These are phyloP conservation scores for Microdon myrmicae DNA, from an alignment of 2,888 invertebrate species.

Conservation along the genomic window DNA sequence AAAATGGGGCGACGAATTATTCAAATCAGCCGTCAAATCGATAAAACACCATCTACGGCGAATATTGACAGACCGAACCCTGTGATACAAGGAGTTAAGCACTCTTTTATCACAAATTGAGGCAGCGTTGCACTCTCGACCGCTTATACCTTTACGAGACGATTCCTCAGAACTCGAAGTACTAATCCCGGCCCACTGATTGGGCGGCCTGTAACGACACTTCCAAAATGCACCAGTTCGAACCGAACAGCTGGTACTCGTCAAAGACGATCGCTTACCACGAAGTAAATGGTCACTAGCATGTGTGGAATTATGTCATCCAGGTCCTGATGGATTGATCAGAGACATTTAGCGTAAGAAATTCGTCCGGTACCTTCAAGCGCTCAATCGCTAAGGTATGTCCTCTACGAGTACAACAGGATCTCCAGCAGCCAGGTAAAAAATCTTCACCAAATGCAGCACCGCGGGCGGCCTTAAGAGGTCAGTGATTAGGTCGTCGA, in stretches of 20 bases:
- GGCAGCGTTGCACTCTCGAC: conserved; percentile 46
- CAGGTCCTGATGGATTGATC: conserved; percentile 3
- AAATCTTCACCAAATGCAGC: not conserved
- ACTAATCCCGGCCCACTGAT: too few relatives aligned
- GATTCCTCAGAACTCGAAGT: too few relatives aligned
- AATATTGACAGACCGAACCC: not conserved
- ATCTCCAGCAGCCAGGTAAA: not conserved
- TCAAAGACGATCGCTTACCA: conserved; percentile 2
- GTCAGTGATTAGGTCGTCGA: not conserved
- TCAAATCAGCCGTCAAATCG: conserved; percentile 10
- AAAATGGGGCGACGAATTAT: not conserved
- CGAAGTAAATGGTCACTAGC: conserved; percentile 3
- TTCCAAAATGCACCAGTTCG: too few relatives aligned
- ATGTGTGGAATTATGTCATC: not conserved
- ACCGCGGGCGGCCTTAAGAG: too few relatives aligned
- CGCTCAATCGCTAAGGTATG: conserved; percentile 1
- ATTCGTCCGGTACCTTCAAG: not conserved
- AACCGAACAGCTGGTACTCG: not conserved
- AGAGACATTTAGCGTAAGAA: not conserved
- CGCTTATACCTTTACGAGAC: conserved; percentile 20
- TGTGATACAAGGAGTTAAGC: conserved; percentile 6
- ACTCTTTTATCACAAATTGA: conserved; percentile 45
- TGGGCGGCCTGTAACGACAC: not conserved
- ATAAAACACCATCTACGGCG: conserved; percentile 7
- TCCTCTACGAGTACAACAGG: not conserved